A percentile compares a stretch with the other conserved stretches of the same genome.
phyloP scores from a whole-genome alignment of 2,113 vertebrate species.

The Spilogale gracilis region DNA sequence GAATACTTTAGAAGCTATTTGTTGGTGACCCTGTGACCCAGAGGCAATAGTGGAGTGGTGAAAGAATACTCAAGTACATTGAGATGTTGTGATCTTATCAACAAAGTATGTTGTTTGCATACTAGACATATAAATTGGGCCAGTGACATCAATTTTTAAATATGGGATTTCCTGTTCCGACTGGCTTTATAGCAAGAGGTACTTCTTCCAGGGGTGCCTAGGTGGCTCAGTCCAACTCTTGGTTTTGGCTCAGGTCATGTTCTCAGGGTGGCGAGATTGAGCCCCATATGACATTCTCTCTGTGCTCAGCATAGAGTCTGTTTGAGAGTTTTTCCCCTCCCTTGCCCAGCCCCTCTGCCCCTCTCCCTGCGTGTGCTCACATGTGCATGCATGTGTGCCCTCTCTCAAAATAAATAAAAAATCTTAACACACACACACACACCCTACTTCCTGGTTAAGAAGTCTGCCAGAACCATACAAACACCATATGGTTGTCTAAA shows the following conservation, averaged over 20 bases:
- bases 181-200: not conserved
- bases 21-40: not conserved
- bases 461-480: not conserved
- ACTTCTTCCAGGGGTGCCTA: not conserved
- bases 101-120: not conserved
- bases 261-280: not conserved
- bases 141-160: not conserved
- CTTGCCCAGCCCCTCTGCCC: too few relatives aligned
- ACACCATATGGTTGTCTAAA: not conserved
- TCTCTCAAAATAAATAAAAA: too few relatives aligned
- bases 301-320: not conserved
- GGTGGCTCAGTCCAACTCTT: not conserved
- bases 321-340: not conserved
- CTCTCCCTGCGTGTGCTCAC: not conserved
- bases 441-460: not conserved
- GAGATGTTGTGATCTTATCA: not conserved
- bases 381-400: fast-evolving
- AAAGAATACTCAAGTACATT: not conserved
- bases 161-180: not conserved
- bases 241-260: not conserved
- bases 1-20: not conserved
- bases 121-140: not conserved
- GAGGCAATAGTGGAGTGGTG: not conserved
- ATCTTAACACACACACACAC: too few relatives aligned
- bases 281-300: not conserved